Evolutionary conservation across 2,113 vertebrate genomes (phyloP), one percentile per base, ranked within the genome.

Genomic region (Pygoscelis adeliae): DNA sequence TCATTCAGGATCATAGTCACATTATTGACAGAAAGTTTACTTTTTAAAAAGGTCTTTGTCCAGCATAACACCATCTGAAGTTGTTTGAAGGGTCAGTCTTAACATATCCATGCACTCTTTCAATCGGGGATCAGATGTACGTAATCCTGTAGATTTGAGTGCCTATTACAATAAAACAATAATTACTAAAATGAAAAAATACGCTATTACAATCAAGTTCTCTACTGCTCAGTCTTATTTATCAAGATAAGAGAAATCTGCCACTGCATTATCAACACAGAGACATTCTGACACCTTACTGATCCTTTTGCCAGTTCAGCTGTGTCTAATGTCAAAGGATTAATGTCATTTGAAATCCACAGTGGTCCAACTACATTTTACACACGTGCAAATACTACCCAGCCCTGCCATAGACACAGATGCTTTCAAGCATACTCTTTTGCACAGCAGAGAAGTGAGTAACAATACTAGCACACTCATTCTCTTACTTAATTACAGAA

Each of bases 101-200:
- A 99, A 98, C 99, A 99, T 99, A 98, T 99, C 99, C 99, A 99
- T 99, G 96, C 99, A 99, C 97, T 99, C 99, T 92, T 99, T 99
- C 96, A 99, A 98, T 73, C 99, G 98, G 65, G 99, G 99, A 97
- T 99, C 99, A 97, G 99, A 99, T 3, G 99, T 99, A 81, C 99
- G 99, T 83, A 99, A 98, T 95, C 99, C 99, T 44, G 99, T 99
- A 96, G 99, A 98, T 96, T 99, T 99, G 93, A 99, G 98, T 65
- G 99, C 99, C 99, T 99, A 95, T 55, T 74, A 73, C 13, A 88
- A 96, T 20, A 61, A 89, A 96, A 69, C 29, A 97, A 11, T 34
- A 72, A 91, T 96, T 87, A 96, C 22, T 46, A 65, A 59, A 63
- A 42, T 18, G 40, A 89, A n/a, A 29, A 82, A 5, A 38, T 5